A percentile compares a stretch with the other conserved stretches of the same genome.
Conservation (phyloP, 2,113 vertebrate genomes). For the Ivindomyrus marchei region DNA sequence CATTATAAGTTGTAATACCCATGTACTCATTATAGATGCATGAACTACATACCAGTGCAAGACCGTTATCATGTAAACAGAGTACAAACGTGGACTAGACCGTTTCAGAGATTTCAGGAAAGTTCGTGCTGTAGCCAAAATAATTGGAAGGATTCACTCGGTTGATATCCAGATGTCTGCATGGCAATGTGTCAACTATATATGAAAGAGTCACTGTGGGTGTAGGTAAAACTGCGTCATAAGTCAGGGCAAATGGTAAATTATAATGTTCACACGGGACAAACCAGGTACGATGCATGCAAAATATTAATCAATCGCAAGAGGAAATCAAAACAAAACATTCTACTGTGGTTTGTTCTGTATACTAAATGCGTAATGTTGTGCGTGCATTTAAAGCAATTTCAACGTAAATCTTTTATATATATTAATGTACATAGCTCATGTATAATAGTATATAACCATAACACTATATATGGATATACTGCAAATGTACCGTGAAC, state of each 20-base stretch:
- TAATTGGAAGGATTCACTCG: neutral
- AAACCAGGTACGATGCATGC: neutral
- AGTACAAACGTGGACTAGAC: neutral
- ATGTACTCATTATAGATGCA: neutral
- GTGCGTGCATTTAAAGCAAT: neutral
- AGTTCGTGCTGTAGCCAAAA: neutral
- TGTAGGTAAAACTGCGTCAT: neutral
- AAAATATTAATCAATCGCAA: neutral
- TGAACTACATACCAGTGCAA: neutral
- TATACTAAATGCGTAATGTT: neutral
- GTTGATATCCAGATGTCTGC: neutral
- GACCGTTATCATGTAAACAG: neutral
- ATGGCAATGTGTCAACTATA: neutral
- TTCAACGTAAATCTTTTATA: neutral
- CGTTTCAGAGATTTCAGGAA: neutral
- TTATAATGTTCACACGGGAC: neutral
- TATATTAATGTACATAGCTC: neutral
- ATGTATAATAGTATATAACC: neutral
- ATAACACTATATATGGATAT: neutral
- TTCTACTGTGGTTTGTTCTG: neutral
- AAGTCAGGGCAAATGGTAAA: neutral
- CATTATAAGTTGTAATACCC: neutral
- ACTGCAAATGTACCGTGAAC: neutral
- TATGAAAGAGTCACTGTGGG: neutral
- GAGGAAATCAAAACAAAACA: neutral